Conservation (phyloP, 2,797 vertebrate genomes). For the Sebastes nivosus region DNA sequence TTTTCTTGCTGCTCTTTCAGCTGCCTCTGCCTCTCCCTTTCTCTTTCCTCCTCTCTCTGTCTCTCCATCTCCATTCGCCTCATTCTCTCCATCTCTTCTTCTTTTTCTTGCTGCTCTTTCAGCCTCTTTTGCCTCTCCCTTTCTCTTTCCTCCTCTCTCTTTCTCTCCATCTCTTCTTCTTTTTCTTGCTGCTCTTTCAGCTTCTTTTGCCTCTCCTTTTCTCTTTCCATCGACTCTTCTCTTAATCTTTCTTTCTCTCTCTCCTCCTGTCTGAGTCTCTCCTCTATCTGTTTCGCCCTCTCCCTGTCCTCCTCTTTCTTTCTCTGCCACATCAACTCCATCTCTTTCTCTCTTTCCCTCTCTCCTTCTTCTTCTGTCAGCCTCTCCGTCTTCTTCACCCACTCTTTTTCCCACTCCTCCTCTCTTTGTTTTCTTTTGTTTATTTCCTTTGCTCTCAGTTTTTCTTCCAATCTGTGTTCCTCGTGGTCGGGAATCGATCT, state of each 20-base stretch:
- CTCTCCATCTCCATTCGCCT: background rate
- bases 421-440: conserved; percentile 24
- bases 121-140: background rate
- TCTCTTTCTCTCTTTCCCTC: background rate
- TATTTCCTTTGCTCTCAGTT: background rate
- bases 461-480: background rate
- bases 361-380: conserved; percentile 2
- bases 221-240: conserved; percentile 3
- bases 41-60: conserved; percentile 24
- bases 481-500: background rate
- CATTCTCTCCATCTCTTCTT: background rate
- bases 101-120: background rate
- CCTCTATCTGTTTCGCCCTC: conserved; percentile 8
- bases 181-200: background rate
- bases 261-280: conserved; percentile 18
- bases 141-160: background rate
- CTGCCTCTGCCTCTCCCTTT: background rate
- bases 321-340: conserved; percentile 7
- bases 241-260: background rate
- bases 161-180: background rate
- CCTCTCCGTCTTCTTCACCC: background rate
- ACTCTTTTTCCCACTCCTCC: conserved; percentile 20
- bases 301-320: conserved; percentile 18
- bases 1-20: background rate
- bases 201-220: background rate